phyloP scores from a whole-genome alignment of 2,888 invertebrate genomes.

The Junonia oenone region DNA sequence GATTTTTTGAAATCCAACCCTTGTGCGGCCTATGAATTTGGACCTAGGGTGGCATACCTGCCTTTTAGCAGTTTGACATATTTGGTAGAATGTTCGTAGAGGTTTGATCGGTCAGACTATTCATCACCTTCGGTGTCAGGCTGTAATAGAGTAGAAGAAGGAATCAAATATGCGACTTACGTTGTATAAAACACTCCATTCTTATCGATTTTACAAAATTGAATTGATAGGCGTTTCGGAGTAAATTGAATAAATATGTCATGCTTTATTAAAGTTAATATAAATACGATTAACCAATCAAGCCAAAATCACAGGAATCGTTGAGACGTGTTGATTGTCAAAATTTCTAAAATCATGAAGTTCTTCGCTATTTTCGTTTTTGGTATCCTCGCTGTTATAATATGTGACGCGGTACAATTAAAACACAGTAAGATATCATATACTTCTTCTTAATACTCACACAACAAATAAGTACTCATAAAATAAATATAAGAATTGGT shows the following conservation, averaged over 20 bases:
- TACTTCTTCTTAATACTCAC: background rate
- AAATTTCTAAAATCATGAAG: slow-evolving; percentile 1
- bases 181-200: background rate
- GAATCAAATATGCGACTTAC: background rate
- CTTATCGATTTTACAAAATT: background rate
- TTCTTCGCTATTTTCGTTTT: background rate
- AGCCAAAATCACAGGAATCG: background rate
- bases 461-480: no score
- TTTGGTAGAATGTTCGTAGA: no score
- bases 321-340: background rate
- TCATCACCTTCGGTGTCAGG: no score
- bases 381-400: background rate
- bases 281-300: background rate
- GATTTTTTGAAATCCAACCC: no score
- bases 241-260: background rate
- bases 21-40: no score
- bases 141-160: no score
- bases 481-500: no score
- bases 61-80: no score
- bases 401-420: background rate
- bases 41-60: no score
- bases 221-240: background rate
- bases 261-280: background rate
- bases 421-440: background rate
- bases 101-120: no score